Evolutionary conservation across 2,113 vertebrate genomes (phyloP).

Genomic region (Scopus umbretta): DNA sequence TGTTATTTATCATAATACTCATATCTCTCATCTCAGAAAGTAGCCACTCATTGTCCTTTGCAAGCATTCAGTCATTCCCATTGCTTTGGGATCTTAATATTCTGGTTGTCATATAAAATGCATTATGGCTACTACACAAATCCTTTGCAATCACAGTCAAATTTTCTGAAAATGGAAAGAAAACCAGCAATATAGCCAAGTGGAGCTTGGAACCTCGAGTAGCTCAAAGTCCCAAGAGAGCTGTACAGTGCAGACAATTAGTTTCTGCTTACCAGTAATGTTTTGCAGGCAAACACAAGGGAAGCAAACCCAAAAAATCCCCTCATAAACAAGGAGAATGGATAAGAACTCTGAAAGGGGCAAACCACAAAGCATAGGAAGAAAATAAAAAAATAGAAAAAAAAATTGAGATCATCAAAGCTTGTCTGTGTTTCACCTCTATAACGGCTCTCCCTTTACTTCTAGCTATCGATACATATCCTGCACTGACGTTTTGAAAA

Average conservation of each 20-base stretch:
- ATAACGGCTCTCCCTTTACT: not conserved
- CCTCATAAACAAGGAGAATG: not conserved
- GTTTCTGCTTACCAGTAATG: conserved; percentile 3
- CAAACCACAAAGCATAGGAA: not conserved
- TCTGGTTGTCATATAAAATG: not conserved
- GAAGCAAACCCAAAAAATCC: not conserved
- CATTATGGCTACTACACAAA: conserved; percentile 17
- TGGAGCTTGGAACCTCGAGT: not conserved
- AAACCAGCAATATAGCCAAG: not conserved
- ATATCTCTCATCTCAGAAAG: conserved; percentile 12
- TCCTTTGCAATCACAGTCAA: conserved; percentile 6
- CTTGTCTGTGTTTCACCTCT: not conserved
- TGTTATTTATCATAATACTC: not conserved
- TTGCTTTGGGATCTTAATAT: not conserved
- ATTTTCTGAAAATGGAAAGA: not conserved
- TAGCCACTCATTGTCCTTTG: not conserved
- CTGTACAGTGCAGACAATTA: conserved; percentile 4
- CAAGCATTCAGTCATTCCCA: conserved; percentile 2
- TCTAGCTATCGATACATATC: not conserved
- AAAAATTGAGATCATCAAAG: not conserved
- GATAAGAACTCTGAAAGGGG: not conserved
- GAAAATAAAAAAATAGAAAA: not conserved
- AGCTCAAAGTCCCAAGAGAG: not conserved
- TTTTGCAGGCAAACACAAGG: not conserved
- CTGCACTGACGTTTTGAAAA: not conserved